Evolutionary conservation across 2,797 vertebrate species (phyloP), one percentile per base, ranked within the genome.

Genomic region (Cryptoprocta ferox): DNA sequence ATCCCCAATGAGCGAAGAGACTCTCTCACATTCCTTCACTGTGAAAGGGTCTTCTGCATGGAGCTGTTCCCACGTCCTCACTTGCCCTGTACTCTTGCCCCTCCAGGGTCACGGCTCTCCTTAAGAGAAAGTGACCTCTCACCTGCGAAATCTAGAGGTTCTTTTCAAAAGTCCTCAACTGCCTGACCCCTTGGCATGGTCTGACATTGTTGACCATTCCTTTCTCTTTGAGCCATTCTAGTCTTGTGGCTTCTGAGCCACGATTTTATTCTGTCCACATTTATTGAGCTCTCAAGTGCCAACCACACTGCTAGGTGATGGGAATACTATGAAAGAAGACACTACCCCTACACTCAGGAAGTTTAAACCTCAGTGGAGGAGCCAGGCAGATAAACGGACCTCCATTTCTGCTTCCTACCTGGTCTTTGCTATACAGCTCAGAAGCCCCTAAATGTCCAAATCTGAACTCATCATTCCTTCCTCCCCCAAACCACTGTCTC

Each of bases 191-290:
- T 92, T 95, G 35, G 75, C 82, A 92, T 35, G 53, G 56, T 81
- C 66, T 71, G 56, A 92, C 68, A 70, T 92, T 48, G 50, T 56
- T 94, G 70, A 93, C 39, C 61, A 70, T 81, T 92, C 53, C 89
- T 86, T 95, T 90, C 50, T 82, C 53, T 94, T 92, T 89, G 68
- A 96, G 39, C 90, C 94, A 61, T 71, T 95, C 66, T 92, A 75
- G 65, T 83, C 42, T 42, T 94, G 59, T 68, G 86, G 48, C 70
- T 97, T 96, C 68, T 92, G 83, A 97, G 80, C 75, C 13, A 70
- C 32, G 8, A 35, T 89, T 96, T 90, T 97, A 88, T 82, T 89
- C 83, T 95, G 0, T 81, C 48, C 93, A 59, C 61, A 76, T 78
- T 59, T 73, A 93, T 59, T 24, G 10, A 92, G 65, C 35, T 76